A percentile compares a stretch with the other conserved stretches of the same genome.
phyloP scores from a whole-genome alignment of 2,888 invertebrate species.

The Nebria salina region DNA sequence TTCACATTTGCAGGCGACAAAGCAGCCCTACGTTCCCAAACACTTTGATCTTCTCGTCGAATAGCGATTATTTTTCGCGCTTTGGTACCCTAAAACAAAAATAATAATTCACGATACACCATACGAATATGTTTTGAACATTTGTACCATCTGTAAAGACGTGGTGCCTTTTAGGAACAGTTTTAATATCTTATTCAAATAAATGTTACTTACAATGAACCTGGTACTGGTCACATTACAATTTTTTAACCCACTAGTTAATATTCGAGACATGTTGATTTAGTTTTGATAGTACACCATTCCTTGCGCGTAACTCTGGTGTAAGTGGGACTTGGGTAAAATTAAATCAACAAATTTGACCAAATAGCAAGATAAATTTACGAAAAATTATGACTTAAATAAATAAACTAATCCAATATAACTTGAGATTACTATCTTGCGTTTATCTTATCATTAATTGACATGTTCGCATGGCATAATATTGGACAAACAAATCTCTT shows the following conservation, averaged over 20 bases:
- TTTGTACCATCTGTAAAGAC: not conserved
- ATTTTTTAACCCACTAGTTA: slow-evolving; percentile 32
- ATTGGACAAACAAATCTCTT: slow-evolving; percentile 37
- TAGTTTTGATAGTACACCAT: slow-evolving; percentile 3
- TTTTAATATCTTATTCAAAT: not conserved
- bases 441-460: not conserved
- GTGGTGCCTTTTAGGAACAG: not conserved
- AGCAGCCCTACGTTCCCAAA: slow-evolving; percentile 96
- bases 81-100: slow-evolving; percentile 51
- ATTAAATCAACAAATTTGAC: not conserved
- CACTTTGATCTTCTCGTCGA: slow-evolving; percentile 91
- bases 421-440: not conserved
- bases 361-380: not conserved
- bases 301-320: not conserved
- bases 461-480: not conserved
- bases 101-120: not conserved
- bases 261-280: slow-evolving; percentile 30
- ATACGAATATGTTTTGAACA: not conserved
- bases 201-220: slow-evolving; percentile 35
- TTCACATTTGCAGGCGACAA: slow-evolving; percentile 92
- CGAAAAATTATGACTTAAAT: not conserved
- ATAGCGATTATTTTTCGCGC: slow-evolving; percentile 78
- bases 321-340: not conserved
- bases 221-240: slow-evolving; percentile 28
- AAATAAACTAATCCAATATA: not conserved